phyloP scores from a whole-genome alignment of 1,140 invertebrate genomes.

The Drosophila lini region DNA sequence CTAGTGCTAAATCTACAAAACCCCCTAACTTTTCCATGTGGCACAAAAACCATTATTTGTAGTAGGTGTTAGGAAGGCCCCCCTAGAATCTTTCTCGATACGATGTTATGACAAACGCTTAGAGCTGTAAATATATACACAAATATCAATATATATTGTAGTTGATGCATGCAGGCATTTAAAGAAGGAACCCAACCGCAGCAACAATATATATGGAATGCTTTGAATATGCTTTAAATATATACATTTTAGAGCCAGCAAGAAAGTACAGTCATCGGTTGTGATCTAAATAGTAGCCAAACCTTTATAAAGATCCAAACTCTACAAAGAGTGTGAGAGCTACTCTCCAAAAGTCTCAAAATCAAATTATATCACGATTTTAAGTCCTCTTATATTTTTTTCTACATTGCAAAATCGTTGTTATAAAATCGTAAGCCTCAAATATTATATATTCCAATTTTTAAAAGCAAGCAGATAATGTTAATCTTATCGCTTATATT shows the following conservation, averaged over 20 bases:
- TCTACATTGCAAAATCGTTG: not conserved
- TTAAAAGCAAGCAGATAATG: not conserved
- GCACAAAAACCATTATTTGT: constrained; percentile 51
- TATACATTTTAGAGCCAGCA: constrained; percentile 31
- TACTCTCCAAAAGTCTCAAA: not conserved
- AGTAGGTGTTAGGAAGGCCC: constrained; percentile 36
- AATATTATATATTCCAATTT: not conserved
- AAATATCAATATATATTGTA: constrained; percentile 57
- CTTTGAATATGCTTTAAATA: constrained; percentile 82
- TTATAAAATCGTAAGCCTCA: not conserved
- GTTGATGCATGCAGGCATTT: constrained; percentile 68
- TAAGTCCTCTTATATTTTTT: not conserved
- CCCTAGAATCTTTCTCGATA: constrained; percentile 50
- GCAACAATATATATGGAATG: constrained; percentile 58
- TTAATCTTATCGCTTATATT: not conserved
- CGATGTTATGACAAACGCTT: constrained; percentile 61
- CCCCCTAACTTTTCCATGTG: constrained; percentile 38
- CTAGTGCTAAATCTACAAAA: constrained; percentile 44
- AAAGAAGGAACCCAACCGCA: constrained; percentile 44
- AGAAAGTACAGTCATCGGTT: constrained; percentile 44
- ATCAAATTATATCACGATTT: not conserved
- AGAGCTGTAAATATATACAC: constrained; percentile 68
- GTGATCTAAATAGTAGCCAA: constrained; percentile 17
- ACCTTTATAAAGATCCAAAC: not conserved
- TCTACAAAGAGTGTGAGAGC: constrained; percentile 3